A percentile compares a stretch with the other conserved stretches of the same genome.
These are phyloP conservation scores for Temnothorax unifasciatus DNA, from an alignment of 2,888 invertebrate species.

Conservation along the genomic window DNA sequence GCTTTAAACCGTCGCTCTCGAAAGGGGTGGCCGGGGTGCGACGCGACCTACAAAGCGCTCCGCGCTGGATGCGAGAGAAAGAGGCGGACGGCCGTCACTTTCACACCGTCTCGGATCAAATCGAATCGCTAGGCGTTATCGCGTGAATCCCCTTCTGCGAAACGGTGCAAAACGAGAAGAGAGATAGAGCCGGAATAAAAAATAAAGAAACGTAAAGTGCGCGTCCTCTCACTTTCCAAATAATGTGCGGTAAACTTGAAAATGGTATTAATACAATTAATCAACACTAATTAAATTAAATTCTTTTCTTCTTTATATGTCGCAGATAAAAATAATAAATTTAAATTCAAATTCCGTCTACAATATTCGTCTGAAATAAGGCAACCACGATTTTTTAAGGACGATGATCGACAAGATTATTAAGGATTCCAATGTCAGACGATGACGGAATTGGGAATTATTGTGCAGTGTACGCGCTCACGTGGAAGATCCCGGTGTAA, in stretches of 20 bases:
- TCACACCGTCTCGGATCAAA: conserved; percentile 69
- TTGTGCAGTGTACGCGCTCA: conserved; percentile 27
- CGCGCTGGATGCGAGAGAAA: conserved; percentile 65
- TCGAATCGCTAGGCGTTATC: conserved; percentile 75
- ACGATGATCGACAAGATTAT: conserved; percentile 19
- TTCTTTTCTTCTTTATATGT: background rate
- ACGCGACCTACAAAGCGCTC: conserved; percentile 75
- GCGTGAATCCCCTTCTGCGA: conserved; percentile 71
- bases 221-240: background rate
- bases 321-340: background rate
- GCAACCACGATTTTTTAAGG: background rate
- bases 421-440: conserved; percentile 6
- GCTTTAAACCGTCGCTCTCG: conserved; percentile 83
- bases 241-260: background rate
- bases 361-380: background rate
- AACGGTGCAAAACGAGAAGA: conserved; percentile 4
- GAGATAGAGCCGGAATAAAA: conserved; percentile 3
- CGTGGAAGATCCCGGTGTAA: conserved; percentile 59
- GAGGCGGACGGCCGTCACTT: conserved; percentile 65
- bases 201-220: conserved; percentile 11
- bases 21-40: conserved; percentile 74
- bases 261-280: conserved; percentile 10
- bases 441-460: conserved; percentile 26
- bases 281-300: conserved; percentile 7
- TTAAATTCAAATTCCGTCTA: background rate